Base-by-base conservation (phyloP, 64 coral and sea anemone species). In the Actinia equina region DNA sequence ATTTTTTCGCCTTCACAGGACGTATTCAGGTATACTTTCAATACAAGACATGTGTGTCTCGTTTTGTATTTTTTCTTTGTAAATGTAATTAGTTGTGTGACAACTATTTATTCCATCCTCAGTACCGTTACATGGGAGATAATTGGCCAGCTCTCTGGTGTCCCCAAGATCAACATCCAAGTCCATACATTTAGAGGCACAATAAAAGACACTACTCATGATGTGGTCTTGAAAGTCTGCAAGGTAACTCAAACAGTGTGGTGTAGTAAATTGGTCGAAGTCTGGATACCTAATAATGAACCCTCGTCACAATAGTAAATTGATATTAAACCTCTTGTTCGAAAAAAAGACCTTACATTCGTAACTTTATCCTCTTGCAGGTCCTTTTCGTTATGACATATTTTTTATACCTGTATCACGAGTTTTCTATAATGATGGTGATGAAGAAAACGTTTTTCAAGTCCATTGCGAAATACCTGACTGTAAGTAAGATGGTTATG, bases 51-150 rank as follows among this genome's bases (percentile, higher is more conserved):
- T 1, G 30, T 74, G 26, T 41, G 16, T 4, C 46, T 8, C 46
- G 0, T 49, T 49, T 71, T 6, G 22, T n/a, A 18, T 65, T 0
- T 3, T 65, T 65, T 65, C 18, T 19, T 22, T 23, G 22, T n/a
- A 65, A 1, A n/a, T 65, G n/a, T 65, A 23, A 22, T 41, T 82
- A 57, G 2, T 57, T 57, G 55, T 42, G 16, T 51, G 17, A 82
- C 52, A 51, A 82, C 80, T 22, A 0, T 7, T 52, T 57, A 7
- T 11, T 71, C 19, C 7, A 44, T 83, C 41, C 26, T 55, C 45
- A 92, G 90, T 19, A 67, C 85, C 53, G 61, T 79, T 6, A 82
- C 90, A n/a, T 86, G 78, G 30, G 27, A 86, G 10, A 25, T 92
- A 17, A 87, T 41, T 18, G 78, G 81, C 7, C 77, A 59, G 17